These are phyloP conservation scores for Lasiommata megera DNA, from an alignment of 2,888 invertebrate species.

Conservation along the genomic window DNA sequence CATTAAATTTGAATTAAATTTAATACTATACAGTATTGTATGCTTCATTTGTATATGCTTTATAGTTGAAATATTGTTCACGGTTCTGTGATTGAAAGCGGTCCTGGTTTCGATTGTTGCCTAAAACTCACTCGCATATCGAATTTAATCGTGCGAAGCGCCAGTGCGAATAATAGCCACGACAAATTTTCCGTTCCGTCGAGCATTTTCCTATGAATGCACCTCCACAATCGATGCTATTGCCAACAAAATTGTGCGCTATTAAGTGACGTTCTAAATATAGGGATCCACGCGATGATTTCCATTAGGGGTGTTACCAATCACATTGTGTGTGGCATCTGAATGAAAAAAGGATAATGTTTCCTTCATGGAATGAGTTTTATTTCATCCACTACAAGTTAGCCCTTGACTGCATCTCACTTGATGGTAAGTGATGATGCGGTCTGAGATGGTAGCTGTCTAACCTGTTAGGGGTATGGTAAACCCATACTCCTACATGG, in stretches of 20 bases:
- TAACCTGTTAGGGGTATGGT: no score
- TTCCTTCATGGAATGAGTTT: not conserved
- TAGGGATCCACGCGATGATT: slow-evolving; percentile 64
- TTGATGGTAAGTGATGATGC: no score
- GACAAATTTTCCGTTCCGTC: slow-evolving; percentile 77
- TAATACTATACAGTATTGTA: not conserved
- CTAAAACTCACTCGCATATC: slow-evolving; percentile 49
- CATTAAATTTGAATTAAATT: not conserved
- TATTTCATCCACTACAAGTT: no score
- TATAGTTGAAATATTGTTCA: slow-evolving; percentile 19
- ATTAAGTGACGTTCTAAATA: slow-evolving; percentile 79
- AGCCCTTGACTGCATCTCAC: no score
- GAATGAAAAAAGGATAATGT: not conserved
- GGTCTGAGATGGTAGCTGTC: no score
- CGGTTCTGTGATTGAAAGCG: slow-evolving; percentile 36
- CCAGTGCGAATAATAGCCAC: slow-evolving; percentile 72
- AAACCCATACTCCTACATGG: no score
- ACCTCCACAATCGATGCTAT: slow-evolving; percentile 73
- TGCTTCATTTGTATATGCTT: slow-evolving; percentile 1
- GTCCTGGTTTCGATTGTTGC: slow-evolving; percentile 37
- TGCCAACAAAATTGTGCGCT: slow-evolving; percentile 74
- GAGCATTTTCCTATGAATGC: slow-evolving; percentile 78
- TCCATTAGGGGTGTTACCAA: slow-evolving; percentile 36
- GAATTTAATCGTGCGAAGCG: slow-evolving; percentile 74
- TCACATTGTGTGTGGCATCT: not conserved